Conservation (phyloP, 2,113 vertebrate genomes). For the Nipponia nippon region DNA sequence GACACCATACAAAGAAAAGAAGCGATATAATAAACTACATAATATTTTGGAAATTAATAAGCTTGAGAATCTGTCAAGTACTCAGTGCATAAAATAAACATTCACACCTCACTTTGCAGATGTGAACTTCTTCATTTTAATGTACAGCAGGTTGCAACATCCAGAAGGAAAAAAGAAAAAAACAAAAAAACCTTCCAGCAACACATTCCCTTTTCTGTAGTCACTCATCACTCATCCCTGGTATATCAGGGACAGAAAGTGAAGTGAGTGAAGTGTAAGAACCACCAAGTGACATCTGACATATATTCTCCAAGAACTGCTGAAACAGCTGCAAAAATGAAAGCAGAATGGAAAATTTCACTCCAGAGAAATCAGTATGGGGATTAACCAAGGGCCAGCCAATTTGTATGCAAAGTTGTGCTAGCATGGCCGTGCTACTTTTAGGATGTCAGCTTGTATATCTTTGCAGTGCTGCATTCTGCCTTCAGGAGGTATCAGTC, state of each 20-base stretch:
- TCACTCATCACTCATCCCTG: slow-evolving; percentile 16
- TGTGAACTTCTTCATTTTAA: slow-evolving; percentile 21
- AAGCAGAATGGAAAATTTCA: neutral
- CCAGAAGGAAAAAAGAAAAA: neutral
- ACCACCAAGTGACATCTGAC: neutral
- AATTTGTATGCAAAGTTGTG: neutral
- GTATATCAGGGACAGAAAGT: neutral
- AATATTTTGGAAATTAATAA: neutral
- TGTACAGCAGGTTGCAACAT: neutral
- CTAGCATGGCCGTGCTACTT: neutral
- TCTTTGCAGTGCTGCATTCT: neutral
- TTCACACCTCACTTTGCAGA: neutral
- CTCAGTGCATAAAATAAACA: neutral
- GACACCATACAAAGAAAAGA: neutral
- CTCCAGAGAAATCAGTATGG: neutral
- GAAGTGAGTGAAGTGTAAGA: neutral
- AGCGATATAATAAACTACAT: neutral
- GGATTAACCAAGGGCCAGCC: neutral
- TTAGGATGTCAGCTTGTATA: neutral
- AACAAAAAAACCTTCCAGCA: neutral
- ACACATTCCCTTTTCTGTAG: slow-evolving; percentile 11
- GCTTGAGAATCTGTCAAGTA: neutral
- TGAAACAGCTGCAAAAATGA: slow-evolving; percentile 7
- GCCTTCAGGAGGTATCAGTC: neutral
- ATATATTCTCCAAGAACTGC: neutral